These are phyloP conservation scores for Drosophila aldrichi DNA, from an alignment of 2,888 invertebrate genomes.

Conservation along the genomic window DNA sequence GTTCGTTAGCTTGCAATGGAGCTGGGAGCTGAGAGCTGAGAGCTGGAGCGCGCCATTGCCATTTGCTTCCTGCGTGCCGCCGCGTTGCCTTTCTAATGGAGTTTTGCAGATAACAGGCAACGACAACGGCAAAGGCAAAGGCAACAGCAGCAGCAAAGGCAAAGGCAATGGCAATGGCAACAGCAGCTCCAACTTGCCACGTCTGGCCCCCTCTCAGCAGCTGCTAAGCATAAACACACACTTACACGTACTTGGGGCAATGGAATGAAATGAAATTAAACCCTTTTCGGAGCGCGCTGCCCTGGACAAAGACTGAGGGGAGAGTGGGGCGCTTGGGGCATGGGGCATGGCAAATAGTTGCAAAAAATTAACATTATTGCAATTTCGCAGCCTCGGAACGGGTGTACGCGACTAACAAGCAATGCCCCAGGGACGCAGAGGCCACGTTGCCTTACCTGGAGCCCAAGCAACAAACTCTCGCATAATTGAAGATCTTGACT, in stretches of 20 bases:
- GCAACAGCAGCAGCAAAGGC: constrained; percentile 22
- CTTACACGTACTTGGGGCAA: constrained; percentile 75
- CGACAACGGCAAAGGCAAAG: constrained; percentile 46
- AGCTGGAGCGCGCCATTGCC: constrained; percentile 65
- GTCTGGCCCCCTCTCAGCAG: constrained; percentile 16
- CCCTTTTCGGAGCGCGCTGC: constrained; percentile 73
- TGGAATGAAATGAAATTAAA: constrained; percentile 78
- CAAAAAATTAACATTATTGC: constrained; percentile 76
- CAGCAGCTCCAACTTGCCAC: constrained; percentile 15
- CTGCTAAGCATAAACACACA: constrained; percentile 76
- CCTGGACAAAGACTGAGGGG: background rate
- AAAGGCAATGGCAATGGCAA: constrained; percentile 30
- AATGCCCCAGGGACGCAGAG: constrained; percentile 46
- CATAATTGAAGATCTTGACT: constrained; percentile 62
- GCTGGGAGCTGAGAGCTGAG: constrained; percentile 10
- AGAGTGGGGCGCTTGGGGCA: background rate
- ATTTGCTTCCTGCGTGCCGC: constrained; percentile 75
- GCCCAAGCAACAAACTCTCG: constrained; percentile 21
- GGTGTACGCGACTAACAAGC: constrained; percentile 53
- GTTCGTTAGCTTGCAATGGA: constrained; percentile 61
- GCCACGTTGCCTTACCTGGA: constrained; percentile 30
- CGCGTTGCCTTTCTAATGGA: constrained; percentile 79
- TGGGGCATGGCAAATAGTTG: constrained; percentile 62
- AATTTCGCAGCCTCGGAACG: constrained; percentile 54
- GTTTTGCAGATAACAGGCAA: constrained; percentile 75